Conservation (phyloP, 1,140 invertebrate species). For the Acromyrmex heyeri region DNA sequence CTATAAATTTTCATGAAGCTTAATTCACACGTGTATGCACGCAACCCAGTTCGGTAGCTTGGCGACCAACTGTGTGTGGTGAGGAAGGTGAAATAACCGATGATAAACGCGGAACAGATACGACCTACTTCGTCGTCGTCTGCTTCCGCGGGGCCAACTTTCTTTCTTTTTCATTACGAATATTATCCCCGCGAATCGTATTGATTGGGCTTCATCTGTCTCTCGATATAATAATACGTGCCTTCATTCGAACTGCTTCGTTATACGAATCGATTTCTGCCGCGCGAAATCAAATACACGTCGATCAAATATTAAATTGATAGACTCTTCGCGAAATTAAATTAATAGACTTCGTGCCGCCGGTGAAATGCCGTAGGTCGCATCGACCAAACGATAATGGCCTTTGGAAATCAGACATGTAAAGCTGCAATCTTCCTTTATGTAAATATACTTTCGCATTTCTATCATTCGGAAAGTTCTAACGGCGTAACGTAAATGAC, state of each 20-base stretch:
- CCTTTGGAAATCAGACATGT: conserved; percentile 4
- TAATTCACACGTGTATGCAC: conserved; percentile 29
- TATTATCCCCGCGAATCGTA: neutral
- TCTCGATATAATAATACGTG: neutral
- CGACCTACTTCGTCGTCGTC: conserved; percentile 68
- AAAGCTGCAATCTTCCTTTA: neutral
- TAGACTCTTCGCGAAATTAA: neutral
- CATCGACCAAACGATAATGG: neutral
- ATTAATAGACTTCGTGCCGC: neutral
- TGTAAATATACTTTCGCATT: conserved; percentile 53
- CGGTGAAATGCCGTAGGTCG: neutral
- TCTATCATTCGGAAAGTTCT: neutral
- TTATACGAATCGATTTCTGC: conserved; percentile 13
- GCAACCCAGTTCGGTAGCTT: conserved; percentile 61
- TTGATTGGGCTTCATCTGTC: conserved; percentile 13
- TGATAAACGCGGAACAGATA: conserved; percentile 67
- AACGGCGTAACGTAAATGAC: conserved; percentile 24
- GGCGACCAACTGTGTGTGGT: conserved; percentile 6
- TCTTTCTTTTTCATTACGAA: conserved; percentile 58
- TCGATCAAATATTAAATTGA: conserved; percentile 28
- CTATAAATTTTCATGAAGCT: conserved; percentile 53
- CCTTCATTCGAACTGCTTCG: neutral
- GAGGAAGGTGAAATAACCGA: conserved; percentile 73
- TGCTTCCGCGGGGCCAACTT: conserved; percentile 52
- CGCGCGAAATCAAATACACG: neutral